Conservation (phyloP, 2,113 vertebrate species). For the Nibea albiflora region DNA sequence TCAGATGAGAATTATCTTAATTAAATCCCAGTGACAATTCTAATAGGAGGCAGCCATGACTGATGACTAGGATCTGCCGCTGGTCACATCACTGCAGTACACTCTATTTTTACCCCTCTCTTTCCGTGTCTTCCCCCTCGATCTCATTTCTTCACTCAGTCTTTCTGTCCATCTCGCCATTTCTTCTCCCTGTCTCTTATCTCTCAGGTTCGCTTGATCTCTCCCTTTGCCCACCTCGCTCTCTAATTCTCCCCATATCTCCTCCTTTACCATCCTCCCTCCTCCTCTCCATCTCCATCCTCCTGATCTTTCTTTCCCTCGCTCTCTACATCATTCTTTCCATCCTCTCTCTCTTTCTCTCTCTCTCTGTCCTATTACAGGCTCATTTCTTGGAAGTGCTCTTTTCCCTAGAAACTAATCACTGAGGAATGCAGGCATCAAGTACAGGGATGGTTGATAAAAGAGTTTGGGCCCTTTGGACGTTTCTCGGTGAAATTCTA, state of each 20-base stretch:
- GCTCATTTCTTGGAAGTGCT: slow-evolving; percentile 43
- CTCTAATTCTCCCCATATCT: neutral
- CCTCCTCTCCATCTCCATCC: neutral
- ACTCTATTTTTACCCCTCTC: slow-evolving; percentile 75
- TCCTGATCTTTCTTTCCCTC: neutral
- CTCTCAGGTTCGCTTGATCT: neutral
- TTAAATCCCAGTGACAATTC: slow-evolving; percentile 83
- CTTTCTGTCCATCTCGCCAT: slow-evolving; percentile 10
- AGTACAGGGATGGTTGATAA: slow-evolving; percentile 16
- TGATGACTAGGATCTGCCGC: slow-evolving; percentile 78
- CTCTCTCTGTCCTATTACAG: slow-evolving; percentile 26
- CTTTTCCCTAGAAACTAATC: slow-evolving; percentile 45
- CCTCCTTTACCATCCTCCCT: neutral
- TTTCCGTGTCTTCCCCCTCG: slow-evolving; percentile 32
- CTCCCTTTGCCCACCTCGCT: neutral
- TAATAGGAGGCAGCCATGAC: slow-evolving; percentile 79
- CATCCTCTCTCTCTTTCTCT: neutral
- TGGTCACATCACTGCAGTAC: slow-evolving; percentile 70
- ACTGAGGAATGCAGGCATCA: slow-evolving; percentile 28
- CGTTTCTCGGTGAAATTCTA: slow-evolving; percentile 11
- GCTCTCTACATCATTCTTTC: neutral
- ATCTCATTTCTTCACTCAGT: slow-evolving; percentile 45
- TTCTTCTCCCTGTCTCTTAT: slow-evolving; percentile 20
- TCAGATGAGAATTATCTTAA: slow-evolving; percentile 85
- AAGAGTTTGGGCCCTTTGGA: slow-evolving; percentile 8